Evolutionary conservation across 2,113 vertebrate genomes (phyloP).

Genomic region (Cisticola juncidis): DNA sequence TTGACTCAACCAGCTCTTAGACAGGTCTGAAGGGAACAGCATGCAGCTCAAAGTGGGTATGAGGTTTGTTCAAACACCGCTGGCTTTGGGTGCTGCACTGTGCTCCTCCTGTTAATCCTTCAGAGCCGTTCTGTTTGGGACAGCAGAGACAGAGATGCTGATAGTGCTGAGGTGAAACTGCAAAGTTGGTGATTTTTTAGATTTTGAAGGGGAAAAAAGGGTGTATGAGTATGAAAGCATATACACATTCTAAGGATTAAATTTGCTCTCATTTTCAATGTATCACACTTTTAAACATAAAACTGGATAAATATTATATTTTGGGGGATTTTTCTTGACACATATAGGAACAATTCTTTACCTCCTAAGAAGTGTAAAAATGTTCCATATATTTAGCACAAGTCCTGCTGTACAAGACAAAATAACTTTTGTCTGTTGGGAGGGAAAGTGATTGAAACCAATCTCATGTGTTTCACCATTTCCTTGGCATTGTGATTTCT

Average conservation of each 20-base stretch:
- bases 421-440: background rate
- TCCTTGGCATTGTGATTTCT: background rate
- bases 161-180: background rate
- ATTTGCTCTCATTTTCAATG: background rate
- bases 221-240: background rate
- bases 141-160: background rate
- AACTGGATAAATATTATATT: background rate
- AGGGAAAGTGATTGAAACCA: background rate
- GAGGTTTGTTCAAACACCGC: fast-evolving
- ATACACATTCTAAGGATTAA: background rate
- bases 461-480: background rate
- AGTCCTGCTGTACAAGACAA: background rate
- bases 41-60: fast-evolving
- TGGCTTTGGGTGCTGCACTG: background rate
- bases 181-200: background rate
- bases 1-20: background rate
- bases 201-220: background rate
- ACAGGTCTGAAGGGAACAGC: background rate
- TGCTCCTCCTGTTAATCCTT: background rate
- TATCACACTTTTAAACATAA: background rate
- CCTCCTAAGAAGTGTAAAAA: background rate
- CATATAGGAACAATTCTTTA: background rate
- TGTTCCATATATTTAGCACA: background rate
- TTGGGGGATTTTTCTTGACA: background rate
- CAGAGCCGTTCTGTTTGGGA: background rate